Percentiles rank a stretch among this genome's conserved stretches.
Evolutionary conservation across 2,888 invertebrate species (phyloP).

Genomic region (Galeruca laticollis): DNA sequence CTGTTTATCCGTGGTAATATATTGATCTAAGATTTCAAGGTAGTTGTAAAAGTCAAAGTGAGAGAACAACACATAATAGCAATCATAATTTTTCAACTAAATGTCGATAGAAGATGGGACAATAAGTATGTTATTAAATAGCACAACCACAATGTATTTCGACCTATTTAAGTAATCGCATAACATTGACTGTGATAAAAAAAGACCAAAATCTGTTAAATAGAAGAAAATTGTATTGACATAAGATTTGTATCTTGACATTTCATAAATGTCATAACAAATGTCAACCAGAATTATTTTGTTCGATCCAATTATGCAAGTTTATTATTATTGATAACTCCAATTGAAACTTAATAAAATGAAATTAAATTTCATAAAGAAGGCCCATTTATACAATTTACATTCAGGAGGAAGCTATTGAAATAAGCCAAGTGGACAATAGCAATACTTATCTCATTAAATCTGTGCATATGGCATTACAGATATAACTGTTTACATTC

Average conservation of each 20-base stretch:
- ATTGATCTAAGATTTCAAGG: too few relatives aligned
- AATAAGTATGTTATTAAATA: too few relatives aligned
- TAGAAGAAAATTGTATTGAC: constrained; percentile 8
- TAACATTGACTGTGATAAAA: background rate
- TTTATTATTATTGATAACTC: constrained; percentile 49
- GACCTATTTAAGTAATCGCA: background rate
- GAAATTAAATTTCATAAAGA: constrained; percentile 41
- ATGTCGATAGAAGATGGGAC: too few relatives aligned
- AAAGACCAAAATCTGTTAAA: background rate
- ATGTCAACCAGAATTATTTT: constrained; percentile 24
- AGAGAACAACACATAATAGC: too few relatives aligned
- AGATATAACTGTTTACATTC: constrained; percentile 42
- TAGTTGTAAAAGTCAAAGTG: too few relatives aligned
- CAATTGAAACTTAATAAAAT: constrained; percentile 47
- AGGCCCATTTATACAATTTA: constrained; percentile 30
- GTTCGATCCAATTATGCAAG: constrained; percentile 51
- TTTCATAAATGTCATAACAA: constrained; percentile 16
- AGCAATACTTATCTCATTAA: constrained; percentile 22
- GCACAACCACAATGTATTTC: too few relatives aligned
- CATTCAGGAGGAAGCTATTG: constrained; percentile 25
- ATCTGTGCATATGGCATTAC: constrained; percentile 25
- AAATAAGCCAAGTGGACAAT: constrained; percentile 36
- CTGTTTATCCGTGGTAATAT: too few relatives aligned
- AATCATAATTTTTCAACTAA: too few relatives aligned
- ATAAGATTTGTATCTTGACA: background rate